Percentiles rank a stretch among this genome's conserved stretches.
Evolutionary conservation across 1,140 invertebrate genomes (phyloP).

Genomic region (Dryas iulia): DNA sequence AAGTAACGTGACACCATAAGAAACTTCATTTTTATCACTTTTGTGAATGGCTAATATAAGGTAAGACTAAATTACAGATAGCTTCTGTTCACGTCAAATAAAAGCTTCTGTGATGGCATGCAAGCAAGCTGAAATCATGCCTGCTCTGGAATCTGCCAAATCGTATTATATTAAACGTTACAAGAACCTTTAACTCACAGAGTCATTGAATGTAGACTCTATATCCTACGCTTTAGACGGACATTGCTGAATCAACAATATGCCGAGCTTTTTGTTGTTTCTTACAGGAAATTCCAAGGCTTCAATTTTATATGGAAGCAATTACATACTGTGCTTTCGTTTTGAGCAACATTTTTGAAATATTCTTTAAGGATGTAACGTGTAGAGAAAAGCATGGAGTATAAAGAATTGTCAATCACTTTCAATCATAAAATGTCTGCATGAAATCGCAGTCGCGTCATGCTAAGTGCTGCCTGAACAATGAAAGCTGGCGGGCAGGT

Average conservation of each 20-base stretch:
- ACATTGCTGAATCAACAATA: constrained; percentile 21
- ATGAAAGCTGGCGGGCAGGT: constrained; percentile 57
- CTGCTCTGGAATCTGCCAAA: constrained; percentile 50
- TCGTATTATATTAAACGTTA: constrained; percentile 41
- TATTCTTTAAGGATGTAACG: background rate
- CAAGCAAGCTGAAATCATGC: constrained; percentile 39
- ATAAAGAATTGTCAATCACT: constrained; percentile 46
- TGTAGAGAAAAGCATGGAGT: background rate
- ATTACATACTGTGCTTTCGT: constrained; percentile 4
- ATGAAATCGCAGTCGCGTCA: constrained; percentile 46
- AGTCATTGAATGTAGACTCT: constrained; percentile 34
- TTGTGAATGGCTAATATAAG: background rate
- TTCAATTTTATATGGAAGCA: constrained; percentile 25
- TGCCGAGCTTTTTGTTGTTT: constrained; percentile 46
- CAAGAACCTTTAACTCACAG: constrained; percentile 34
- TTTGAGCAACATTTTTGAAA: background rate
- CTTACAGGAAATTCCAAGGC: constrained; percentile 54
- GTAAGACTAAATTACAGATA: constrained; percentile 2
- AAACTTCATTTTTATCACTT: background rate
- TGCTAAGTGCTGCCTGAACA: constrained; percentile 54
- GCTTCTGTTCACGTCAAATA: constrained; percentile 32
- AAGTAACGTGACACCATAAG: background rate
- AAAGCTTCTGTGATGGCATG: constrained; percentile 47
- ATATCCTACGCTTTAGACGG: constrained; percentile 17
- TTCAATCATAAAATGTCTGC: constrained; percentile 43